Conservation (phyloP, 2,888 invertebrate species). For the Aleiodes testaceus region DNA sequence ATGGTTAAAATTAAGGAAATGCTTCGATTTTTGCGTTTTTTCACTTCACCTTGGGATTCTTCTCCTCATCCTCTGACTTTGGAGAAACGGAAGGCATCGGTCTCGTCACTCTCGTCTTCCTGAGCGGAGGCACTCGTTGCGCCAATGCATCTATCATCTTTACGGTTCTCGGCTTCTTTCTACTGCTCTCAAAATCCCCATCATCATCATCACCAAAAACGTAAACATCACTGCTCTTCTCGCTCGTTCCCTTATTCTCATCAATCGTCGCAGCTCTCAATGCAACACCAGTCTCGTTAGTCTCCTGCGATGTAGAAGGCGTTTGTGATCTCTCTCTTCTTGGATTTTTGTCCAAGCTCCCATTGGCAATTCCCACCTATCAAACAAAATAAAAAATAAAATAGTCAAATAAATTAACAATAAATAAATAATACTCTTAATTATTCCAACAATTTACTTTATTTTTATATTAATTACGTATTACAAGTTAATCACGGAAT, state of each 20-base stretch:
- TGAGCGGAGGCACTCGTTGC: background rate
- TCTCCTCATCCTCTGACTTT: background rate
- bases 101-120: background rate
- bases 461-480: no score
- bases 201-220: constrained; percentile 35
- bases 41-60: background rate
- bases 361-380: constrained; percentile 59
- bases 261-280: no score
- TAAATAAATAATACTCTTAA: no score
- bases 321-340: constrained; percentile 21
- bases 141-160: background rate
- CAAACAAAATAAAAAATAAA: constrained; percentile 59
- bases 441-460: no score
- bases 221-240: background rate
- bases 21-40: background rate
- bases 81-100: background rate
- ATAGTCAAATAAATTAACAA: constrained; percentile 34
- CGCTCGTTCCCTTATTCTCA: no score
- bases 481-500: no score
- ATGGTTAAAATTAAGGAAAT: no score
- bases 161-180: background rate
- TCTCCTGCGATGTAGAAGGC: background rate
- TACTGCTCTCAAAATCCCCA: background rate
- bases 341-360: constrained; percentile 55
- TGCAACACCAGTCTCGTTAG: no score